Percentiles rank a stretch among this genome's conserved stretches.
phyloP scores from a whole-genome alignment of 2,888 invertebrate genomes.

The Lithophane semibrunnea region DNA sequence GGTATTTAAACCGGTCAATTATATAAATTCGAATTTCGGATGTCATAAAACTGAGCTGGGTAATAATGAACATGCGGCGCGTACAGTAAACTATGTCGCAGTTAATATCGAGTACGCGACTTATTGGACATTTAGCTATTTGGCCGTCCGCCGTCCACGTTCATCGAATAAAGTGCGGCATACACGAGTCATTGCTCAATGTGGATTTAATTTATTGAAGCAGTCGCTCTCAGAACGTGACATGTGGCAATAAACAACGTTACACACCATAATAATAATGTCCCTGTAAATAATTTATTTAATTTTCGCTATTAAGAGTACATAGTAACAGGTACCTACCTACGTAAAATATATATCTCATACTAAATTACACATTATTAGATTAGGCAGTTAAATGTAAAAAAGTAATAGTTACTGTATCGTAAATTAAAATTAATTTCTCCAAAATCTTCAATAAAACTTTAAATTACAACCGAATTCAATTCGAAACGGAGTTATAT shows the following conservation, averaged over 20 bases:
- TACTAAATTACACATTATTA: not conserved
- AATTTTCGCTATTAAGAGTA: not conserved
- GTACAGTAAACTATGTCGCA: constrained; percentile 86
- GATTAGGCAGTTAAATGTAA: not conserved
- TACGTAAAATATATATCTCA: too few relatives aligned
- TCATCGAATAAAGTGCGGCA: constrained; percentile 70
- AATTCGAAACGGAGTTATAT: constrained; percentile 65
- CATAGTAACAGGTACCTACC: not conserved
- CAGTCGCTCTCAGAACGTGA: not conserved
- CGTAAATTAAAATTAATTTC: constrained; percentile 24
- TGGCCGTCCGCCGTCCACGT: constrained; percentile 72
- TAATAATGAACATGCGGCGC: constrained; percentile 88
- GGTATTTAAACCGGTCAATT: constrained; percentile 85
- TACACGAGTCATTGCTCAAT: constrained; percentile 63
- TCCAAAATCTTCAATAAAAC: constrained; percentile 36
- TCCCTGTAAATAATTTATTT: not conserved
- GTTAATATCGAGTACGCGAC: constrained; percentile 85
- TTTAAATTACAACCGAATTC: constrained; percentile 63
- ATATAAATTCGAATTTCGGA: constrained; percentile 84
- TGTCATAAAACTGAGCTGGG: constrained; percentile 85
- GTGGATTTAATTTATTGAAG: constrained; percentile 55
- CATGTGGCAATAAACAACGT: not conserved
- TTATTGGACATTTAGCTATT: constrained; percentile 86
- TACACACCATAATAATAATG: not conserved
- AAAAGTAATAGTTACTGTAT: not conserved